phyloP scores from a whole-genome alignment of 2,797 vertebrate species.

The Rallus crepitans region DNA sequence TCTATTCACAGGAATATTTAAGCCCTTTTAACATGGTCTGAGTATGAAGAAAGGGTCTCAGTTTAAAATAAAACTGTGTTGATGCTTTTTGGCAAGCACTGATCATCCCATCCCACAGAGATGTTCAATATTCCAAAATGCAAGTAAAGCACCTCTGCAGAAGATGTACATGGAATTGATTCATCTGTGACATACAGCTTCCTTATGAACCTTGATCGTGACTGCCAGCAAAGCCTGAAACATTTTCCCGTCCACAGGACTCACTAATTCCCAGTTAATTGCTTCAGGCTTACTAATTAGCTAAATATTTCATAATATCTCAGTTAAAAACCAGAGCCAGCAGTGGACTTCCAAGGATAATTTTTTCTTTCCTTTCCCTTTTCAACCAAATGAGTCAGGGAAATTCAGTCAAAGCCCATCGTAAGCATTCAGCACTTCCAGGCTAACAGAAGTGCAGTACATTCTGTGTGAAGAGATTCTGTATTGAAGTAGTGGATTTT shows the following conservation, averaged over 20 bases:
- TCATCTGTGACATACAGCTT: neutral
- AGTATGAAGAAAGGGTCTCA: neutral
- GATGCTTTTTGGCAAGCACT: neutral
- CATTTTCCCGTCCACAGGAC: neutral
- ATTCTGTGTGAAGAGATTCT: neutral
- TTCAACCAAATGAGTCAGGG: neutral
- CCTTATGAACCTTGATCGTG: neutral
- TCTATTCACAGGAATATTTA: neutral
- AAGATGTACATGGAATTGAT: neutral
- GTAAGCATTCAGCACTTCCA: neutral
- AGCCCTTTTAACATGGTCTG: rapidly evolving
- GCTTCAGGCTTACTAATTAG: neutral
- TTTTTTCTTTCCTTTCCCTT: neutral
- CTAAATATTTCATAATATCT: neutral
- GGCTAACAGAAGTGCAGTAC: neutral
- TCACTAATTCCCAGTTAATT: neutral
- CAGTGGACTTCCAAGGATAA: neutral
- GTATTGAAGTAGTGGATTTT: neutral
- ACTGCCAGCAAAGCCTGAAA: neutral
- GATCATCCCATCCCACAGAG: neutral
- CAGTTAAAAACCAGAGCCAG: neutral
- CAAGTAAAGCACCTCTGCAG: neutral
- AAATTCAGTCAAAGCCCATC: neutral
- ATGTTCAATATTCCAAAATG: neutral
- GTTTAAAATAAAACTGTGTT: neutral